A percentile compares a stretch with the other conserved stretches of the same genome.
These are phyloP conservation scores for Thecocarcelia acutangulata DNA, from an alignment of 2,888 invertebrate genomes.

Conservation along the genomic window DNA sequence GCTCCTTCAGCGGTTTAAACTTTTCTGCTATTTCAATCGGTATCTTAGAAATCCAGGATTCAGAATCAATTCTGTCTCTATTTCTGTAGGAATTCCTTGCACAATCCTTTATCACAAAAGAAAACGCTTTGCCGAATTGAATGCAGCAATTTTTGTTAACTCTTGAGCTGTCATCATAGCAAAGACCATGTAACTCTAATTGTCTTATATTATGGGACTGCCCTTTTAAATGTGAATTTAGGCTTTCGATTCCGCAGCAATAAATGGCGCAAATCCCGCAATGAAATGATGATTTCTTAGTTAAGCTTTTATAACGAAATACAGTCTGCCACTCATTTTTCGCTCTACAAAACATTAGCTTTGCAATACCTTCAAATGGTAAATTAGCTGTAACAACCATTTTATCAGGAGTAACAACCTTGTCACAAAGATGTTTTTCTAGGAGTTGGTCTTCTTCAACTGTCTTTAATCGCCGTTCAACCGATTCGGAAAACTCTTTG, in stretches of 20 bases:
- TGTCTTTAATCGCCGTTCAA: not conserved
- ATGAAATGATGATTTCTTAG: slow-evolving; percentile 38
- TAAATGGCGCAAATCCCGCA: slow-evolving; percentile 61
- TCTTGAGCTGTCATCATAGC: slow-evolving; percentile 34
- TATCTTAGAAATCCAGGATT: not conserved
- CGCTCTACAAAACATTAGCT: slow-evolving; percentile 54
- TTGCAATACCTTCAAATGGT: slow-evolving; percentile 57
- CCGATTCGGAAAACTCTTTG: slow-evolving; percentile 32
- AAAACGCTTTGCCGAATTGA: slow-evolving; percentile 52
- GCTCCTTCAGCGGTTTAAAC: slow-evolving; percentile 24
- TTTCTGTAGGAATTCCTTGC: slow-evolving; percentile 24
- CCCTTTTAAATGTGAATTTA: slow-evolving; percentile 66
- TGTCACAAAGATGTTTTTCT: slow-evolving; percentile 20
- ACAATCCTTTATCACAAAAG: slow-evolving; percentile 39
- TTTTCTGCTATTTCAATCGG: slow-evolving; percentile 33
- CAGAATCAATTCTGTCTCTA: not conserved
- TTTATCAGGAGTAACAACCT: slow-evolving; percentile 51
- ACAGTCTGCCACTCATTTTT: slow-evolving; percentile 55
- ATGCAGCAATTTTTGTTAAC: slow-evolving; percentile 67
- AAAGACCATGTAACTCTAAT: slow-evolving; percentile 40
- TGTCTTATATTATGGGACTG: slow-evolving; percentile 55
- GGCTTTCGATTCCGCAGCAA: slow-evolving; percentile 62
- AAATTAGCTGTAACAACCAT: slow-evolving; percentile 54
- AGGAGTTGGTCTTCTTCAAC: slow-evolving; percentile 23
- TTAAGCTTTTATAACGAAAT: slow-evolving; percentile 37